Evolutionary conservation across 2,888 invertebrate species (phyloP), one percentile per base, ranked within the genome.

Genomic region (Spilarctia lutea): DNA sequence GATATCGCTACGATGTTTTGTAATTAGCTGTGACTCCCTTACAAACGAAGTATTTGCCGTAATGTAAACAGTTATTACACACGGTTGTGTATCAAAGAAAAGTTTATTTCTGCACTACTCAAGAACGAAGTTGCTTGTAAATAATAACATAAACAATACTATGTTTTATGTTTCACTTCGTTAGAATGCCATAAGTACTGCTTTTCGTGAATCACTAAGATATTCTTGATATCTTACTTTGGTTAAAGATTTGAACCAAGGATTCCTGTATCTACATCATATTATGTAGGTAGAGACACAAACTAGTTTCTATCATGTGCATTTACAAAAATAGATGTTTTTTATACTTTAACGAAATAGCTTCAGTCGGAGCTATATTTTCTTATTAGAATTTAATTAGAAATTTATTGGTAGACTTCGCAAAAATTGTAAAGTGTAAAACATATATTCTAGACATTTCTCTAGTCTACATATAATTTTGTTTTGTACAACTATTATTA

Each of bases 111-210:
- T 74, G 35, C 33, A 27, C 56, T 48, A 70, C 66, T 65, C 67
- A 75, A 76, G 78, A 78, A 73, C 75, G 66, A 45, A 79, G 73
- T 77, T 74, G 39, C 77, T 80, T 80, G 84, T 84, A 84, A 82
- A 82, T 82, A 82, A 82, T 76, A 82, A 82, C 82, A 82, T 80
- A 75, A 39, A 70, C 69, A 39, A 39, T 66, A 39, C 30, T 18
- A 27, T 30, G 27, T 2, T 18, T 4, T 3, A 63, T 18, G 18
- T 60, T 30, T 63, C 63, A 63, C 30, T 63, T 63, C 30, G 16
- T 30, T 30, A 63, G 18, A 18, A 18, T 63, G 27, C 63, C 30
- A 18, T 63, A 18, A 30, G 30, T 30, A 63, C 30, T 16, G 2
- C 30, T 18, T 30, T 63, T 63, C 18, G 8, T 30, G 16, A 30